phyloP scores from a whole-genome alignment of 2,797 vertebrate species.

The Ara ararauna region DNA sequence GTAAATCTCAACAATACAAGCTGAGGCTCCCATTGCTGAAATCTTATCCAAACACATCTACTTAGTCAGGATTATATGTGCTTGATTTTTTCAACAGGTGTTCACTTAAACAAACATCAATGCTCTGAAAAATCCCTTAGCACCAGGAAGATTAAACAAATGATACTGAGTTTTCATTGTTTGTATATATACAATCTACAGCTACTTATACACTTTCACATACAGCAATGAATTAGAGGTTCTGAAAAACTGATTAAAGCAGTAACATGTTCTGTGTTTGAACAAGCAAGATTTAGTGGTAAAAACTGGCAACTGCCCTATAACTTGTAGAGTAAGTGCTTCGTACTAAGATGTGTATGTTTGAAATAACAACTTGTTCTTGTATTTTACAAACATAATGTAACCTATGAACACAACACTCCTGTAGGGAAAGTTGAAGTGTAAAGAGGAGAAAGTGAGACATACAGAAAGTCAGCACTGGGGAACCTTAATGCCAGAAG shows the following conservation, averaged over 20 bases:
- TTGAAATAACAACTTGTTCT: not conserved
- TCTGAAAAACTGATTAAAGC: not conserved
- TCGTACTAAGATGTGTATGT: not conserved
- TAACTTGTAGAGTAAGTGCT: not conserved
- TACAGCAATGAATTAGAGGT: not conserved
- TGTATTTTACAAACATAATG: not conserved
- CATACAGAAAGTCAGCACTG: not conserved
- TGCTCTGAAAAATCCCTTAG: not conserved
- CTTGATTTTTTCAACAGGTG: not conserved
- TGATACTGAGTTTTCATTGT: not conserved
- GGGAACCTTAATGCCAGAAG: not conserved
- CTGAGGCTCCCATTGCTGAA: not conserved
- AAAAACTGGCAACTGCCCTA: not conserved
- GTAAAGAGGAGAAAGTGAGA: not conserved
- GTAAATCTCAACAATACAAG: not conserved
- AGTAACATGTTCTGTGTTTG: not conserved
- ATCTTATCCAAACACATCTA: not conserved
- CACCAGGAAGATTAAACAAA: conserved; percentile 20
- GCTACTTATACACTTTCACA: not conserved
- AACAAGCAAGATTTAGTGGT: not conserved
- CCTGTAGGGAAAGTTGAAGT: not conserved
- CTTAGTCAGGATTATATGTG: not conserved
- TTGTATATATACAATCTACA: not conserved
- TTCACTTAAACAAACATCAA: not conserved
- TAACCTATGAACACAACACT: not conserved